Conservation (phyloP, 2,888 invertebrate genomes). For the Priocnemis perturbator region DNA sequence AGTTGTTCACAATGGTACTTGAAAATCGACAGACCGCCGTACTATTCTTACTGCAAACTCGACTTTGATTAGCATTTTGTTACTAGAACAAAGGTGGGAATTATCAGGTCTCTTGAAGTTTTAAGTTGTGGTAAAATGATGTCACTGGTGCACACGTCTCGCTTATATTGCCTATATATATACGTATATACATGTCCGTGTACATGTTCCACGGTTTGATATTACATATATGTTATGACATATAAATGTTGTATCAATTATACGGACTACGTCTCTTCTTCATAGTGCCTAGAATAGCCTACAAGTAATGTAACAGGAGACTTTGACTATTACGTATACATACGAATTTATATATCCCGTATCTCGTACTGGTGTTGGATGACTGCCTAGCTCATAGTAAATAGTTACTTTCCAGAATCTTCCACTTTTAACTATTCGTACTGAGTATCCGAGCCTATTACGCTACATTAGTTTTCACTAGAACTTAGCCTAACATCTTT, state of each 20-base stretch:
- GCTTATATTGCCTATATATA: constrained; percentile 29
- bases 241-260: constrained; percentile 1
- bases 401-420: constrained; percentile 58
- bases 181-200: constrained; percentile 19
- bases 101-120: no score
- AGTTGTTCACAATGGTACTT: no score
- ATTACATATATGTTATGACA: background rate
- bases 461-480: constrained; percentile 67
- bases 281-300: constrained; percentile 61
- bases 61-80: no score
- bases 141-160: constrained; percentile 24
- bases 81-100: no score
- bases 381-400: constrained; percentile 74
- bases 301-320: constrained; percentile 59
- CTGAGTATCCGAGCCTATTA: constrained; percentile 50
- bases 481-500: constrained; percentile 57
- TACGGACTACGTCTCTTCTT: constrained; percentile 45
- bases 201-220: constrained; percentile 18
- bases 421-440: constrained; percentile 57
- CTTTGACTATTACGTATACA: constrained; percentile 37
- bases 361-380: constrained; percentile 70
- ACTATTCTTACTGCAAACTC: no score
- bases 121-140: background rate
- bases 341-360: constrained; percentile 53
- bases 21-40: no score